Conservation (phyloP, 2,888 invertebrate species). For the Serripes groenlandicus region DNA sequence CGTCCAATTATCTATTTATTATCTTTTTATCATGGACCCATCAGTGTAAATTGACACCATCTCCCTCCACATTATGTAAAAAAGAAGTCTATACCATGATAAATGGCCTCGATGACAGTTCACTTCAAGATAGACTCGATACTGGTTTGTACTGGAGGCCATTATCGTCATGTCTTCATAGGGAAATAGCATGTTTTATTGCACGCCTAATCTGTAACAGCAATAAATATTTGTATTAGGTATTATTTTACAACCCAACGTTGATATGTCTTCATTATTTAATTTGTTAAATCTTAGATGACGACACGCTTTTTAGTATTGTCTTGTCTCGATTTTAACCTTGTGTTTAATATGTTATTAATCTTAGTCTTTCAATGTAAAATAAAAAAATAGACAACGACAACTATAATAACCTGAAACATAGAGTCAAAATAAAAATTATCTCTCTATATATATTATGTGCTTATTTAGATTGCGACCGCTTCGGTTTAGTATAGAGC, state of each 20-base stretch:
- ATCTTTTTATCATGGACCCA: conserved; percentile 48
- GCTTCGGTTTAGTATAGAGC: too few relatives aligned
- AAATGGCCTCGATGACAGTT: conserved; percentile 7
- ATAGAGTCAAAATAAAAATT: too few relatives aligned
- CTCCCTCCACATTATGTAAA: conserved; percentile 9
- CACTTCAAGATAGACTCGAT: conserved; percentile 9
- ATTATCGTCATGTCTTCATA: conserved; percentile 54
- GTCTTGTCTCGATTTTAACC: too few relatives aligned
- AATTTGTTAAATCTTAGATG: background rate
- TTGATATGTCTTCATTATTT: background rate
- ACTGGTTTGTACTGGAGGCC: conserved; percentile 23
- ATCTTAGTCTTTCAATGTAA: too few relatives aligned
- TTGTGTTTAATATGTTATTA: too few relatives aligned
- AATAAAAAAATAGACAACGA: too few relatives aligned
- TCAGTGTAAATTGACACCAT: conserved; percentile 25
- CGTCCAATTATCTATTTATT: conserved; percentile 64
- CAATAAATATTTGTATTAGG: conserved; percentile 15
- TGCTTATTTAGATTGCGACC: too few relatives aligned
- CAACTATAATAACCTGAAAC: too few relatives aligned
- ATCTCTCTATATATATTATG: too few relatives aligned
- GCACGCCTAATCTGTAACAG: conserved; percentile 8
- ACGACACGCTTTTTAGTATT: too few relatives aligned
- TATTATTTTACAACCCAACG: conserved; percentile 5
- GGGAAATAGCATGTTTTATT: conserved; percentile 14
- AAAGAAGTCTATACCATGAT: conserved; percentile 4